phyloP scores from a whole-genome alignment of 2,113 vertebrate species.

The Gallinago undulata region DNA sequence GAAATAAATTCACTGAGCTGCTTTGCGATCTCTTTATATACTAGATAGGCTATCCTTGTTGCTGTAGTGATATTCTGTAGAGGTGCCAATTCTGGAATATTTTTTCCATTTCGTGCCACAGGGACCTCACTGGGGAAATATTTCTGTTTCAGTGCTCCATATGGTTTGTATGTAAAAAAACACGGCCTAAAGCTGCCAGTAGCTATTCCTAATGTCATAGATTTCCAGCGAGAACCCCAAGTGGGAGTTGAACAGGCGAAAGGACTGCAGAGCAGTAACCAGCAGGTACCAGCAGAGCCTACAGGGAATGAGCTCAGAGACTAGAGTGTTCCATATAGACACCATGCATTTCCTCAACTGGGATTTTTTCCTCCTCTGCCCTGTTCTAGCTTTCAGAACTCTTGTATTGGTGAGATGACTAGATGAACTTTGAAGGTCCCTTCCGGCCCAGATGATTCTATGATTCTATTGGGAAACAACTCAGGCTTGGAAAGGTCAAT shows the following conservation, averaged over 20 bases:
- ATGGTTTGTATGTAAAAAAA: conserved; percentile 1
- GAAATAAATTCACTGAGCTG: not conserved
- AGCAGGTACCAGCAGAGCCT: not conserved
- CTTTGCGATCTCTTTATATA: not conserved
- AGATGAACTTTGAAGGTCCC: too few species aligned
- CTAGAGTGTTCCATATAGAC: not conserved
- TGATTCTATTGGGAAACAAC: not conserved
- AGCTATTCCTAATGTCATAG: conserved; percentile 11
- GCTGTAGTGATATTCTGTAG: not conserved
- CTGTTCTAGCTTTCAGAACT: not conserved
- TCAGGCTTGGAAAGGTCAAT: not conserved
- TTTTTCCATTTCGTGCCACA: conserved; percentile 35
- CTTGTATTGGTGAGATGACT: too few species aligned
- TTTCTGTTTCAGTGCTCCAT: not conserved
- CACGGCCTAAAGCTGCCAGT: conserved; percentile 12
- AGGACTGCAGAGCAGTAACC: not conserved
- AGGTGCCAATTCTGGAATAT: conserved; percentile 17
- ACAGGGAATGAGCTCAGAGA: not conserved
- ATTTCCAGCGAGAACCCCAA: conserved; percentile 3
- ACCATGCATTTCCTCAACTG: not conserved
- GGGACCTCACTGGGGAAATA: not conserved
- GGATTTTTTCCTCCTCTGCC: not conserved
- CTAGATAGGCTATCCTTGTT: not conserved
- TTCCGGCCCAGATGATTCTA: too few species aligned
- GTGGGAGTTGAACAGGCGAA: not conserved